Evolutionary conservation across 2,888 invertebrate genomes (phyloP).

Genomic region (Oscheius sp.): DNA sequence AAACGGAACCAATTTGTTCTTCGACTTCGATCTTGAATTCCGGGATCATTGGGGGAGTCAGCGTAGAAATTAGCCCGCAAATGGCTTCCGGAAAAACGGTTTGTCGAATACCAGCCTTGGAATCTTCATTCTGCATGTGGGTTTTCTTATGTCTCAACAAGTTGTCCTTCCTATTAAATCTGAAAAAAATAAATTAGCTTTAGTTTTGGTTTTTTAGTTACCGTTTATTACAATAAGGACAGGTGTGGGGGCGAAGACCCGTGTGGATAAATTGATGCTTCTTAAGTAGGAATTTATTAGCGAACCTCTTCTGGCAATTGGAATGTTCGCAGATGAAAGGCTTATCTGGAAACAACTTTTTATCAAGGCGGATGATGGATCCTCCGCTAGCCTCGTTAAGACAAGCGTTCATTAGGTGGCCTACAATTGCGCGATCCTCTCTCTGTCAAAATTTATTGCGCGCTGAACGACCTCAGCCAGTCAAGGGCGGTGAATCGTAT

Average conservation of each 20-base stretch:
- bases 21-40: conserved; percentile 15
- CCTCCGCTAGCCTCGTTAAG: neutral
- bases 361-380: neutral
- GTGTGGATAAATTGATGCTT: conserved; percentile 70
- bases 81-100: conserved; percentile 13
- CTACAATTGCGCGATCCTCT: conserved; percentile 22
- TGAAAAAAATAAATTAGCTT: no score
- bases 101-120: neutral
- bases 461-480: conserved; percentile 27
- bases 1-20: neutral
- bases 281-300: conserved; percentile 70
- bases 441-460: conserved; percentile 29
- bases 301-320: conserved; percentile 68
- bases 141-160: conserved; percentile 70
- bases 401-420: conserved; percentile 14
- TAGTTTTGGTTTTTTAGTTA: conserved; percentile 34
- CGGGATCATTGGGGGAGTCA: conserved; percentile 4
- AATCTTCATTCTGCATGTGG: conserved; percentile 44
- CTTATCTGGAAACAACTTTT: conserved; percentile 51
- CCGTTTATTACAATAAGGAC: conserved; percentile 68
- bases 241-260: conserved; percentile 68
- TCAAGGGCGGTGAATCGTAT: conserved; percentile 30
- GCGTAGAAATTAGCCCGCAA: conserved; percentile 16
- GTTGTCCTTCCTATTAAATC: conserved; percentile 70
- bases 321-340: conserved; percentile 63